Evolutionary conservation across 2,888 invertebrate species (phyloP), one percentile per base, ranked within the genome.

Genomic region (Theretra japonica): DNA sequence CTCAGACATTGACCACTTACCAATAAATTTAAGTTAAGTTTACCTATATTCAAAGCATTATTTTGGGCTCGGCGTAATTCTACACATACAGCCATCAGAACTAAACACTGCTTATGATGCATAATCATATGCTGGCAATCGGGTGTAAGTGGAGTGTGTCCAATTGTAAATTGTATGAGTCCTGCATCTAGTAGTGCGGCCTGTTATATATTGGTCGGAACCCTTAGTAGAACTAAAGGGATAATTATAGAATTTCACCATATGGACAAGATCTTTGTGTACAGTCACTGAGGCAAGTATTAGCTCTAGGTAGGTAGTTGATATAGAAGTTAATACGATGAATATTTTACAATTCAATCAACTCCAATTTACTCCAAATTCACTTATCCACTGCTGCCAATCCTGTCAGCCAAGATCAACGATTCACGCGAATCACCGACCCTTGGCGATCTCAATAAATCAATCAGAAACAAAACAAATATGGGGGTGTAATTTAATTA

Each of bases 141-240:
- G 41, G 28, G 8, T 59, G 50, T 48, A 69, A 69, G 59, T 72
- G 30, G 72, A 69, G 68, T 69, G 72, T 72, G 53, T 19, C 72
- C 21, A 60, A 72, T 72, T 69, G 50, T 23, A 53, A 72, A 72
- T 60, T 60, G 30, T 17, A 53, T 56, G 23, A 17, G 1, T 0
- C 23, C 17, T 70, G 21, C 48, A 23, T 56, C 56, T 56, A 23
- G 8, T 30, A 5, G 19, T 23, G 23, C 15, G 21, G 23, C 41
- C 53, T 28, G 21, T 70, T 65, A 65, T 65, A 21, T 25, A 53
- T 62, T 8, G 50, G 25, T 11, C 17, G 23, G 23, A 56, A 30
- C 50, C 48, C 25, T 59, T 59, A 59, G 7, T 59, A 41, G 50
- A 11, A 50, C 48, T 17, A 53, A 25, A 17, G 33, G 19, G 59